Base-by-base conservation (phyloP, 2,113 vertebrate genomes). In the Corythornis vintsioides region DNA sequence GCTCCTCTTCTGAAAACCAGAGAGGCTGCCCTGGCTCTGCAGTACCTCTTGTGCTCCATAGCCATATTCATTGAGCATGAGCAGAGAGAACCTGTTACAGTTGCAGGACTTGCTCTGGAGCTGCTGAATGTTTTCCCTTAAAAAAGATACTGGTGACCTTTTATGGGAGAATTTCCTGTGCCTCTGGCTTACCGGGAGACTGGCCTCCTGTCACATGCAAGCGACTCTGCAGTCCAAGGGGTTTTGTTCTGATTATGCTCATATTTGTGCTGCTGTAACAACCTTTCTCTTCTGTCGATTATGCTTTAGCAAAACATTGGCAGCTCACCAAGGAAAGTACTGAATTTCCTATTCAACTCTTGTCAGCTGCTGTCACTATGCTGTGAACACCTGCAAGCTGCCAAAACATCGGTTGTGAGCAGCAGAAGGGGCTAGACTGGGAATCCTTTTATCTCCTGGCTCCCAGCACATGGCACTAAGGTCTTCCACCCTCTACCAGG, bases 301-400 rank as follows among this genome's bases (percentile, higher is more conserved):
- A 22, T 20, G 9, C 81, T 85, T 88, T 42, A 85, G 88, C 85
- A 87, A 38, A 85, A 83, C 50, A 8, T 3, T 94, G 95, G 89
- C 91, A 79, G 42, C 67, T 50, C 79, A 69, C 85, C 85, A 88
- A 73, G 75, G 72, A 66, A 92, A 66, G 88, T 69, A 21, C 82
- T 83, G 16, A 45, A 38, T 75, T 83, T 94, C 88, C 84, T 91
- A 20, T 79, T 90, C 72, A 40, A 1, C 91, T 92, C 88, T 1
- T 1, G 5, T 86, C 83, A 80, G 82, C 89, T 91, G 89, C 93
- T 87, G 74, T 89, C 10, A 2, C 70, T 72, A 81, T 55, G 75
- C 89, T 72, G 47, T 18, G 85, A 93, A 5, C 85, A 95, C 91
- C 89, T 95, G 84, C 84, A 57, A 13, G 91, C 86, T 94, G 89